Conservation (phyloP, 2,797 vertebrate species). For the Poecilia gillii region DNA sequence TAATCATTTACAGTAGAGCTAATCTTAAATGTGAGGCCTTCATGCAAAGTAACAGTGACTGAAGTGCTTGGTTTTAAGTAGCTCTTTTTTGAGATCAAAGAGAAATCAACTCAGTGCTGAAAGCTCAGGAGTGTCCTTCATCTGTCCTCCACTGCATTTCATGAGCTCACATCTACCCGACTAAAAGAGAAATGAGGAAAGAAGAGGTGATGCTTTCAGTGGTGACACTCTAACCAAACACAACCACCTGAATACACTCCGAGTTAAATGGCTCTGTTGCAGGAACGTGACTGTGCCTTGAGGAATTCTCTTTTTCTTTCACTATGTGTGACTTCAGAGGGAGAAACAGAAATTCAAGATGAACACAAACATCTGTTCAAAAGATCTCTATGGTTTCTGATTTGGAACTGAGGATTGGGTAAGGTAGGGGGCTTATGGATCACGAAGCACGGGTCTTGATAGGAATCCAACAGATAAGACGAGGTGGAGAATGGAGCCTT, state of each 20-base stretch:
- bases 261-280: constrained; percentile 6
- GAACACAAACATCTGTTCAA: background rate
- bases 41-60: background rate
- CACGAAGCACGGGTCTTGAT: constrained; percentile 19
- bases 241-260: constrained; percentile 30
- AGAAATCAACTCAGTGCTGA: background rate
- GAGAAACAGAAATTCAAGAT: background rate
- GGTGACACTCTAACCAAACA: constrained; percentile 45
- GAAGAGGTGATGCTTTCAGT: constrained; percentile 16
- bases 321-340: background rate
- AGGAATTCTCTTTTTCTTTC: constrained; percentile 10
- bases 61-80: background rate
- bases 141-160: background rate
- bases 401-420: background rate
- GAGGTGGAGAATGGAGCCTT: constrained; percentile 63
- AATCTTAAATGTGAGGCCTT: background rate
- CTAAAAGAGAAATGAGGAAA: constrained; percentile 2
- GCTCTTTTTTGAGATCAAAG: background rate
- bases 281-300: constrained; percentile 35
- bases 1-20: background rate
- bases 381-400: background rate
- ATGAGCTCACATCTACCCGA: background rate
- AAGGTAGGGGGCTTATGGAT: background rate
- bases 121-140: constrained; percentile 37
- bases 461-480: constrained; percentile 31